Percentiles rank a stretch among this genome's conserved stretches.
Conservation (phyloP, 2,888 invertebrate genomes). For the Muschampia staudingeri region DNA sequence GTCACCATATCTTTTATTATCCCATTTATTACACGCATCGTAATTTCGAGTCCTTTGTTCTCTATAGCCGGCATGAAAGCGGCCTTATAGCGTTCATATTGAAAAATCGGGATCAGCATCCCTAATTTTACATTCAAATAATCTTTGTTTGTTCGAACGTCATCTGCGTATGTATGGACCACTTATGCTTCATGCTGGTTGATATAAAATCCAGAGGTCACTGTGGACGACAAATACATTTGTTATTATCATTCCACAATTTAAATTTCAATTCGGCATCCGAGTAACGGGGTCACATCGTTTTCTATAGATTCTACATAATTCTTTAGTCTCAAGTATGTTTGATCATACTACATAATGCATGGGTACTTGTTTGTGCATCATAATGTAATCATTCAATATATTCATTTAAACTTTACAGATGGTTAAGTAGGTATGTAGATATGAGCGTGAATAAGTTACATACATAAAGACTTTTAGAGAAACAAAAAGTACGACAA, state of each 20-base stretch:
- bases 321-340: constrained; percentile 74
- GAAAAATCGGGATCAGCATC: constrained; percentile 83
- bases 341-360: constrained; percentile 39
- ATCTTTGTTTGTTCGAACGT: constrained; percentile 85
- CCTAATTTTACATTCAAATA: constrained; percentile 87
- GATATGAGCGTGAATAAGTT: background rate
- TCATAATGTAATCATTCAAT: constrained; percentile 27
- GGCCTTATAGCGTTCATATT: constrained; percentile 79
- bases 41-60: background rate
- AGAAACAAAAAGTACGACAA: background rate
- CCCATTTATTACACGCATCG: background rate
- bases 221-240: constrained; percentile 84
- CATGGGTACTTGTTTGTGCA: constrained; percentile 44
- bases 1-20: background rate
- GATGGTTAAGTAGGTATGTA: background rate
- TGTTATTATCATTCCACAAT: constrained; percentile 86
- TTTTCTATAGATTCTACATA: constrained; percentile 84
- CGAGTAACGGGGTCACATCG: constrained; percentile 88
- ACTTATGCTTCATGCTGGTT: constrained; percentile 78
- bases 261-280: constrained; percentile 87
- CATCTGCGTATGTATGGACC: constrained; percentile 86
- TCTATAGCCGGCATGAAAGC: background rate
- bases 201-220: constrained; percentile 84
- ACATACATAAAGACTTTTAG: background rate
- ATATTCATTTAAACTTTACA: constrained; percentile 52